A percentile compares a stretch with the other conserved stretches of the same genome.
Conservation (phyloP, 2,113 vertebrate genomes). For the Laterallus jamaicensis region DNA sequence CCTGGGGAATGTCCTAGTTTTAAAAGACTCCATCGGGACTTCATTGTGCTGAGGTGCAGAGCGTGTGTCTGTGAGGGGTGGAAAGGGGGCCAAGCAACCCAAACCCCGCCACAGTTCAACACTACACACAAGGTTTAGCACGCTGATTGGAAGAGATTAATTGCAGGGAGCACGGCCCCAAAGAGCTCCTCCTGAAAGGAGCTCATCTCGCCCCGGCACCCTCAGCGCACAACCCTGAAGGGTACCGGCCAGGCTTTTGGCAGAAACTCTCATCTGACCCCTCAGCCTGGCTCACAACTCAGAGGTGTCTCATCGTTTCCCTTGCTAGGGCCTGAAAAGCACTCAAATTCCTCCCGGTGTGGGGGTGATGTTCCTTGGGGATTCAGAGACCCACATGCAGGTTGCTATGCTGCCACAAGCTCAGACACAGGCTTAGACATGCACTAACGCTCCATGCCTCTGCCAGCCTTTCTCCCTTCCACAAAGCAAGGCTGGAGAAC, state of each 20-base stretch:
- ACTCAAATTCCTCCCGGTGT: not conserved
- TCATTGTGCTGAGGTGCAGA: not conserved
- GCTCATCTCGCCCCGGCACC: not conserved
- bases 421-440: not conserved
- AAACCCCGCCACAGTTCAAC: not conserved
- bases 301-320: not conserved
- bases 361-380: not conserved
- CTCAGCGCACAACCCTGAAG: accelerated
- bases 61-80: not conserved
- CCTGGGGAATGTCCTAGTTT: constrained; percentile 46
- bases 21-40: not conserved
- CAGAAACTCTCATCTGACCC: not conserved
- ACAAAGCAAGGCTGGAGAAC: not conserved
- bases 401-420: not conserved
- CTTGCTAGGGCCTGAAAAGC: not conserved
- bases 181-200: not conserved
- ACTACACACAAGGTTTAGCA: not conserved
- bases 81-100: not conserved
- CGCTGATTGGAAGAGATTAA: not conserved
- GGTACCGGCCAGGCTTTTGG: not conserved
- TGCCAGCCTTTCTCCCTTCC: not conserved
- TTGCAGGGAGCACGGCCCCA: not conserved
- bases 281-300: not conserved
- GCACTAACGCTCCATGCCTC: not conserved
- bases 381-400: not conserved